Evolutionary conservation across 2,888 invertebrate species (phyloP).

Genomic region (Lottia scabra): DNA sequence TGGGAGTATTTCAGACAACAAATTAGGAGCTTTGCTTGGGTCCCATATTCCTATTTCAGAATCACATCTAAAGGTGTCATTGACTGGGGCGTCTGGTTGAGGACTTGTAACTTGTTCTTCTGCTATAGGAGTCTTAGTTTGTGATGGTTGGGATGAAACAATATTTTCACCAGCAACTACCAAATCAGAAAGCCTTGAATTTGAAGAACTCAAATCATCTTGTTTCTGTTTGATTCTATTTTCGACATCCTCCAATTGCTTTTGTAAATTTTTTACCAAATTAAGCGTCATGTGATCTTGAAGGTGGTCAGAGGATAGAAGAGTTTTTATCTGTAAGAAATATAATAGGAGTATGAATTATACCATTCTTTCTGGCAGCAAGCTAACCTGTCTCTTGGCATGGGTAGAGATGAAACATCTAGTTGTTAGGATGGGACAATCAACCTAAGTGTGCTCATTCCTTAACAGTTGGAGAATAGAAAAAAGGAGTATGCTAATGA

Average conservation of each 20-base stretch:
- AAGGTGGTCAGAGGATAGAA: slow-evolving; percentile 33
- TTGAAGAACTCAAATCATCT: background rate
- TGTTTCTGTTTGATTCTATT: slow-evolving; percentile 31
- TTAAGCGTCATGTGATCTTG: slow-evolving; percentile 37
- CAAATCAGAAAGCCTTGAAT: background rate
- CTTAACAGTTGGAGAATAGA: no score
- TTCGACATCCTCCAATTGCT: slow-evolving; percentile 48
- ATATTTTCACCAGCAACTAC: no score
- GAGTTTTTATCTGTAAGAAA: slow-evolving; percentile 36
- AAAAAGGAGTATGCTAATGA: no score
- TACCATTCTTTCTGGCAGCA: no score
- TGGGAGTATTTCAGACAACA: background rate
- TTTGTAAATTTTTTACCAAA: slow-evolving; percentile 49
- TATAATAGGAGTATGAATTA: no score
- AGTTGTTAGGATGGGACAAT: no score
- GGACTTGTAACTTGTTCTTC: background rate
- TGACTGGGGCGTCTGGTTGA: background rate
- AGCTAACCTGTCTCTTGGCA: no score
- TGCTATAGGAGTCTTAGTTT: background rate
- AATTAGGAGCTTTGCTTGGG: background rate
- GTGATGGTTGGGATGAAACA: no score
- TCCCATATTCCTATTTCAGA: background rate
- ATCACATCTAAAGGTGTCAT: background rate
- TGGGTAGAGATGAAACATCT: no score
- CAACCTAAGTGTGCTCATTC: no score